Conservation (phyloP, 2,888 invertebrate species). For the Balanococcus diminutus region DNA sequence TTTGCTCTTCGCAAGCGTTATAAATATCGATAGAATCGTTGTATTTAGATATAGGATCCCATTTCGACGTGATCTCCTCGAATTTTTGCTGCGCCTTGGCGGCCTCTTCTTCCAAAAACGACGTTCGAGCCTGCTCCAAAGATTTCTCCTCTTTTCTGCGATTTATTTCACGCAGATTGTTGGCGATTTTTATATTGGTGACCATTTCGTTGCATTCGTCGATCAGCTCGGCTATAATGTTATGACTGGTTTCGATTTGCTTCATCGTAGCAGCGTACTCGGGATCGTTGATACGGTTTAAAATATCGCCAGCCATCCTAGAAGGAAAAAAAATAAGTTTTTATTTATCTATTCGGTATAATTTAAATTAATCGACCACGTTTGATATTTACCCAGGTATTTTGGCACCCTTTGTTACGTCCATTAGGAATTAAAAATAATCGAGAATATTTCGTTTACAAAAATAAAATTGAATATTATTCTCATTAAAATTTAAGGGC, state of each 20-base stretch:
- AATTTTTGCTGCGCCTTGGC: conserved; percentile 69
- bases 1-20: conserved; percentile 72
- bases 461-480: too few relatives aligned
- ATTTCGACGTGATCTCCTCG: conserved; percentile 71
- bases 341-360: not conserved
- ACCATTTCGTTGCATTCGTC: conserved; percentile 59
- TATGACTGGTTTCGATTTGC: conserved; percentile 53
- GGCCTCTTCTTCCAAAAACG: conserved; percentile 73
- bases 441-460: not conserved
- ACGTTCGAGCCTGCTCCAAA: conserved; percentile 64
- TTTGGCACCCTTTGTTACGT: not conserved
- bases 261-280: not conserved
- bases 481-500: not conserved
- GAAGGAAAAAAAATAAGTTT: not conserved
- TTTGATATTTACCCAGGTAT: not conserved
- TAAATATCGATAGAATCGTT: conserved; percentile 79
- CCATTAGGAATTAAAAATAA: not conserved
- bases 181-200: conserved; percentile 75
- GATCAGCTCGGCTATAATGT: conserved; percentile 32
- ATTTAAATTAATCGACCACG: not conserved
- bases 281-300: conserved; percentile 37
- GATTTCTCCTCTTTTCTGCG: conserved; percentile 66
- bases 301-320: not conserved
- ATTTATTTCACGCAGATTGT: conserved; percentile 73
- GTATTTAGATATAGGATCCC: conserved; percentile 69